Base-by-base conservation (phyloP, 2,888 invertebrate genomes). In the Phania funesta region DNA sequence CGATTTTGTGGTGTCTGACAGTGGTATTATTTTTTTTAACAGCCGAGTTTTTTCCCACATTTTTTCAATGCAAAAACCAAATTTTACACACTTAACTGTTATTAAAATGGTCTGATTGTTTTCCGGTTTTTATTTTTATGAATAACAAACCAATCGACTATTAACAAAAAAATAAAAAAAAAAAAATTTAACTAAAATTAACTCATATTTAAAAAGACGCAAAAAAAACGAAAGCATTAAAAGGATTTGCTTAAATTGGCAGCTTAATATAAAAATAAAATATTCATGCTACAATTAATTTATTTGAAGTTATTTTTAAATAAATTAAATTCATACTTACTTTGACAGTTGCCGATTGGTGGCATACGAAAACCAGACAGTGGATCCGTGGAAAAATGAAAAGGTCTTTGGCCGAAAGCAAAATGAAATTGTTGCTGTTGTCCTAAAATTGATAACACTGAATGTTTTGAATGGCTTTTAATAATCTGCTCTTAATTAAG, bases 341-440 rank as follows among this genome's bases (percentile, higher is more conserved):
- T 97, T 91, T 96, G 96, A 92, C 96, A 97, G 87, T 96, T 96
- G 89, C 95, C 95, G 91, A 96, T 96, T 86, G 96, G 96, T 83
- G 96, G 96, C 95, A 96, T 96, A 80, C 96, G 93, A 91, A 96
- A 97, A 85, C 96, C 95, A 54, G 96, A 96, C 58, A 97, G 92
- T 46, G 96, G 96, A 91, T 96, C 96, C 75, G 96, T 94, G 85
- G 96, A 96, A 88, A 97, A 96, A 78, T 96, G 95, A 91, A 96
- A 96, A 70, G 96, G 96, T 84, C 96, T 93, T 91, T 96, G 96
- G 48, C 96, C 96, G 86, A 96, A 96, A 88, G 96, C 96, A 92
- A 97, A 97, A 92, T 97, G 97, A 92, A 97, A 97, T 93, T 97
- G 97, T 92, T 97, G 97, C 92, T 97, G 97, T 92, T 96, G 96